Conservation (phyloP, 2,113 vertebrate species). For the Pycnonotus jocosus region DNA sequence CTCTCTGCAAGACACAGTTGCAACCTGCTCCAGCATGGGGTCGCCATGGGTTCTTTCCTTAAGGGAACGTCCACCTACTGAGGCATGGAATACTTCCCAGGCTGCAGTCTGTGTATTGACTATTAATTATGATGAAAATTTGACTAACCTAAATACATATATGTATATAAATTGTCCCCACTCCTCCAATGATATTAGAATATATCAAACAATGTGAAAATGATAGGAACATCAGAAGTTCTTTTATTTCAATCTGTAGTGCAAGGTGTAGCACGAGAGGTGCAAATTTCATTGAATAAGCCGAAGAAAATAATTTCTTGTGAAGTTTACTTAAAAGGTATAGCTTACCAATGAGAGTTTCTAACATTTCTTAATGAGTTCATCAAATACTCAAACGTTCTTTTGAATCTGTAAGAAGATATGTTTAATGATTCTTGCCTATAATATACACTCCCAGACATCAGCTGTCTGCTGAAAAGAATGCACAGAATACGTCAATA, state of each 20-base stretch:
- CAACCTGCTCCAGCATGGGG: accelerated
- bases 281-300: neutral
- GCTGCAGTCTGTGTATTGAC: neutral
- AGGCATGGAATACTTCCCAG: neutral
- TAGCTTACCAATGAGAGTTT: neutral
- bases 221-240: neutral
- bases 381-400: neutral
- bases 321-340: neutral
- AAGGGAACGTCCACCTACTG: neutral
- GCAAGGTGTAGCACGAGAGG: neutral
- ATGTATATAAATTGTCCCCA: neutral
- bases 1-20: neutral
- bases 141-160: neutral
- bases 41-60: neutral
- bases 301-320: neutral
- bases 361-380: neutral
- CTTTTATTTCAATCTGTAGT: neutral
- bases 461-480: neutral
- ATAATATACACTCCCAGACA: neutral
- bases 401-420: slow-evolving; percentile 9
- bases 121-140: neutral
- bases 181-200: neutral
- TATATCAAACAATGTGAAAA: neutral
- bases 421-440: neutral
- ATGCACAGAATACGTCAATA: neutral